A percentile compares a stretch with the other conserved stretches of the same genome.
These are phyloP conservation scores for Steinernema carpocapsae DNA, from an alignment of 2,888 invertebrate genomes.

Conservation along the genomic window DNA sequence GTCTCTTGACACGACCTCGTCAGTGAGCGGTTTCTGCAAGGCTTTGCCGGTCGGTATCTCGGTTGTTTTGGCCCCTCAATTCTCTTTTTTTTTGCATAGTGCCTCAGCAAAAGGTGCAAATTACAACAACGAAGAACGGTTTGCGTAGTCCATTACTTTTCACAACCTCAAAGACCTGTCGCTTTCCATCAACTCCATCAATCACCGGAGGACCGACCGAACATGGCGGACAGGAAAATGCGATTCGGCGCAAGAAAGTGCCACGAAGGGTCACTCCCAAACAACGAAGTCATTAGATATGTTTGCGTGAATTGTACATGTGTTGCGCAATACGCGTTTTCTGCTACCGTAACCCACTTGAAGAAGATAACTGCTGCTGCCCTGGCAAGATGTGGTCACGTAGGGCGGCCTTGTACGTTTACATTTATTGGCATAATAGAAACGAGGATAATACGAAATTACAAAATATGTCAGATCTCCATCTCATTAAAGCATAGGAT, in stretches of 20 bases:
- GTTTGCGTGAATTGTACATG: conserved; percentile 12
- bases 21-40: no score
- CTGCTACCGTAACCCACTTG: conserved; percentile 28
- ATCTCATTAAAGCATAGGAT: conserved; percentile 20
- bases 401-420: neutral
- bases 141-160: no score
- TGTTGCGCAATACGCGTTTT: conserved; percentile 25
- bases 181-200: neutral
- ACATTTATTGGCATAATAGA: conserved; percentile 16
- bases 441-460: neutral
- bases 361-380: neutral
- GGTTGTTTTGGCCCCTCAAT: no score
- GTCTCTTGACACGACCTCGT: no score
- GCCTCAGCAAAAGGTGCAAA: no score
- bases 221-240: conserved; percentile 2
- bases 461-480: conserved; percentile 23
- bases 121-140: no score
- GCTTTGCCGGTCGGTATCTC: no score
- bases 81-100: no score
- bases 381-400: neutral
- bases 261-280: conserved; percentile 10
- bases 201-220: neutral
- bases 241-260: neutral
- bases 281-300: conserved; percentile 22
- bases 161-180: neutral